Evolutionary conservation across 2,113 vertebrate genomes (phyloP), one percentile per base, ranked within the genome.

Genomic region (Petroica traversi): DNA sequence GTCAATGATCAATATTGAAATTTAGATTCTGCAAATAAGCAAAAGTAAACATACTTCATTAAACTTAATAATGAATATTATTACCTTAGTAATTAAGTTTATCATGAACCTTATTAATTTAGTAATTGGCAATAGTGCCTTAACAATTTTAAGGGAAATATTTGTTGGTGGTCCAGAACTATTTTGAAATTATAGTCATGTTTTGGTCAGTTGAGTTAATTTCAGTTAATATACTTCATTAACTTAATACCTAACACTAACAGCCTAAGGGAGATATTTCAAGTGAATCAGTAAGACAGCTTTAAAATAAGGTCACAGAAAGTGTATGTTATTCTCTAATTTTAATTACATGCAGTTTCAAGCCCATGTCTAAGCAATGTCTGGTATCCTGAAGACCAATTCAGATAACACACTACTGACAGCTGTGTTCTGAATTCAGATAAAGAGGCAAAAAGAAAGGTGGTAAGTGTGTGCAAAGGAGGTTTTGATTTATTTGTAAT

Each of bases 151-250:
- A 83, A 92, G 55, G 31, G 46, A 22, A 88, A 83, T 67, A 51
- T 83, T 88, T 5, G 14, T 72, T 5, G 2, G 51, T 59, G 51
- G 41, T 48, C 63, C 51, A 85, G 49, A 92, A 69, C 34, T 88
- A 58, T 62, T 88, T 89, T 85, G 45, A 34, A 73, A 88, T 81
- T 85, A 48, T 34, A 72, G 63, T 62, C 31, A 72, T 62, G 38
- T 73, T 94, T 96, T 80, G 84, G 59, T 80, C 92, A 96, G 81
- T 61, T 84, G 64, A 95, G 45, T 62, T 94, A 69, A 89, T 85
- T 80, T 88, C 31, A 73, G 80, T 86, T 91, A 92, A 91, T 82
- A 88, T 11, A 85, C 20, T 69, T 93, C n/a, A 74, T 85, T 85
- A 95, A 68, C 29, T 91, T 77, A 63, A 72, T 33, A 83, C 46